A percentile compares a stretch with the other conserved stretches of the same genome.
Conservation (phyloP, 2,113 vertebrate genomes). For the Tiliqua scincoides region DNA sequence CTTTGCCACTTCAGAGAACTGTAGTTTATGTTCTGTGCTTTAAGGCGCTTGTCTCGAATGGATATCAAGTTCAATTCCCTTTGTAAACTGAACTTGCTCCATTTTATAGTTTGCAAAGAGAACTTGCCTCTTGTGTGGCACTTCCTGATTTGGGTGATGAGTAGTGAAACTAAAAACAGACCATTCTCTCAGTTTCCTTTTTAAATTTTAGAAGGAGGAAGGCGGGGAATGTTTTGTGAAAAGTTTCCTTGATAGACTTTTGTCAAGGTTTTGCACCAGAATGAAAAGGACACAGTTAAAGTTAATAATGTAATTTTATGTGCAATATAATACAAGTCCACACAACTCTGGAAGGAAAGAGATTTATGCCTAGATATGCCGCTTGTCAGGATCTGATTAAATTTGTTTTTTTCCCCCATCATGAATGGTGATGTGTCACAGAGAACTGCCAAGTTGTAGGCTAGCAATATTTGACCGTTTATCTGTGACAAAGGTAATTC, state of each 20-base stretch:
- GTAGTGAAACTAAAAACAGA: slow-evolving; percentile 24
- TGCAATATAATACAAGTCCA: slow-evolving; percentile 33
- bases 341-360: not conserved
- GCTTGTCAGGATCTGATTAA: not conserved
- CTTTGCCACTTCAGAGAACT: slow-evolving; percentile 26
- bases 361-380: not conserved
- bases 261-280: slow-evolving; percentile 46
- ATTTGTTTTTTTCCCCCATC: not conserved
- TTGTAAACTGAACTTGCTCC: slow-evolving; percentile 25
- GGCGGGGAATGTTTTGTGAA: slow-evolving; percentile 24
- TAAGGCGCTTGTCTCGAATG: not conserved
- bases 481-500: not conserved
- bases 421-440: not conserved
- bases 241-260: slow-evolving; percentile 33
- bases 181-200: slow-evolving; percentile 33
- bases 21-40: not conserved
- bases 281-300: slow-evolving; percentile 2
- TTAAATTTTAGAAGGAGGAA: slow-evolving; percentile 26
- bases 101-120: slow-evolving; percentile 10
- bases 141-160: slow-evolving; percentile 47
- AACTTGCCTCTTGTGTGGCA: slow-evolving; percentile 1
- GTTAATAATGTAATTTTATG: slow-evolving; percentile 28
- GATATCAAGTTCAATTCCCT: not conserved
- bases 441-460: not conserved
- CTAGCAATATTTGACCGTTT: not conserved